These are phyloP conservation scores for Drosophila hydei DNA, from an alignment of 1,140 invertebrate species.

Conservation along the genomic window DNA sequence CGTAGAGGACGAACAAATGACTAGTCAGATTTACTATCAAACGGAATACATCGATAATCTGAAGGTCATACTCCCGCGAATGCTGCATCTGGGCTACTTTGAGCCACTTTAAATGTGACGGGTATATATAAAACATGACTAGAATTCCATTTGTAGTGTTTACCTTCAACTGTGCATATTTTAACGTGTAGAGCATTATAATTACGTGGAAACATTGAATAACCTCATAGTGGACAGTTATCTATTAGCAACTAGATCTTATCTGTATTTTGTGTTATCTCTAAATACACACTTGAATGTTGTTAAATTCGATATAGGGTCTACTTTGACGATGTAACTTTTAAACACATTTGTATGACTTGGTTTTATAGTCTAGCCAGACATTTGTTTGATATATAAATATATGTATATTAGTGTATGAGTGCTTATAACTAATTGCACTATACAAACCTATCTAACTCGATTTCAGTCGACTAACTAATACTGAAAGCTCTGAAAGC, in stretches of 20 bases:
- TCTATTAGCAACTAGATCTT: not conserved
- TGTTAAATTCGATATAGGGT: not conserved
- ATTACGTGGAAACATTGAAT: not conserved
- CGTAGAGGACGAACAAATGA: not conserved
- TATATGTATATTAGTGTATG: not conserved
- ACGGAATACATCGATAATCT: not conserved
- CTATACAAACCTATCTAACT: no score
- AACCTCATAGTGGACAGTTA: not conserved
- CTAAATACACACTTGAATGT: not conserved
- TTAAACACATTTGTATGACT: no score
- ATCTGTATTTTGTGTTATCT: not conserved
- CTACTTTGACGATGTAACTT: no score
- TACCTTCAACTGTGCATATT: no score
- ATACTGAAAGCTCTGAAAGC: conserved; percentile 5
- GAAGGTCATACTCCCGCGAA: not conserved
- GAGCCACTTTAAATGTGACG: not conserved
- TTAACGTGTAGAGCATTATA: no score
- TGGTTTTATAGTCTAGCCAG: no score
- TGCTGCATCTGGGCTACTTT: not conserved
- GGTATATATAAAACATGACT: not conserved
- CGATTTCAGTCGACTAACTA: no score
- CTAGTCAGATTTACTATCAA: not conserved
- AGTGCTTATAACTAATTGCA: no score
- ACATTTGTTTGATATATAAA: no score
- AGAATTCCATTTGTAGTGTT: no score